phyloP scores from a whole-genome alignment of 1,140 invertebrate genomes.

The Drosophila baimaii region DNA sequence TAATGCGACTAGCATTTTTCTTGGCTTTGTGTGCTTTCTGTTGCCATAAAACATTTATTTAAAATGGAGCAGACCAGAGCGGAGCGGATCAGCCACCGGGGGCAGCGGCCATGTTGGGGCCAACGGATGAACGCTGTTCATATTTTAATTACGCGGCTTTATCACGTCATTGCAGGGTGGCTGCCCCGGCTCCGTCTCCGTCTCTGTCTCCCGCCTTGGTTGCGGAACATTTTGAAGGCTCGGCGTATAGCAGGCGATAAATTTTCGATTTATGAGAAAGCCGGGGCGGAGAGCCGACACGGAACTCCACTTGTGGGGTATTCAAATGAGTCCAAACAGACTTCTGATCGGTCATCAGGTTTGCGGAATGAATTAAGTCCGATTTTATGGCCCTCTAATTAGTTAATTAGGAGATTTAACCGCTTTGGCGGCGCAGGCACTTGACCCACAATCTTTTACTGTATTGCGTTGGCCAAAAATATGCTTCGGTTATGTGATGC shows the following conservation, averaged over 20 bases:
- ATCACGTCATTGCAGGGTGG: constrained; percentile 73
- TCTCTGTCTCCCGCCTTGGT: neutral
- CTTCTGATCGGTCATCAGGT: constrained; percentile 9
- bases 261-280: constrained; percentile 27
- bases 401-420: constrained; percentile 21
- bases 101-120: constrained; percentile 35
- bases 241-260: constrained; percentile 21
- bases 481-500: constrained; percentile 18
- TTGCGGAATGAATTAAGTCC: constrained; percentile 9
- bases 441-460: constrained; percentile 32
- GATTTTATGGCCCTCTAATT: constrained; percentile 28
- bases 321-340: constrained; percentile 19
- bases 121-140: constrained; percentile 75
- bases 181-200: constrained; percentile 5
- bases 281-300: neutral
- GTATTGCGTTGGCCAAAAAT: constrained; percentile 14
- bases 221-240: constrained; percentile 54
- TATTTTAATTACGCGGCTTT: constrained; percentile 81
- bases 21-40: constrained; percentile 48
- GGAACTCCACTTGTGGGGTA: constrained; percentile 25
- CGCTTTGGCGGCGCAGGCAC: neutral
- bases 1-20: constrained; percentile 69
- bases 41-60: constrained; percentile 79
- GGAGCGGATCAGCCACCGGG: constrained; percentile 8
- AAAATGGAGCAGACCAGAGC: constrained; percentile 66